A percentile compares a stretch with the other conserved stretches of the same genome.
These are phyloP conservation scores for Prunella fulvescens DNA, from an alignment of 2,113 vertebrate species.

Conservation along the genomic window DNA sequence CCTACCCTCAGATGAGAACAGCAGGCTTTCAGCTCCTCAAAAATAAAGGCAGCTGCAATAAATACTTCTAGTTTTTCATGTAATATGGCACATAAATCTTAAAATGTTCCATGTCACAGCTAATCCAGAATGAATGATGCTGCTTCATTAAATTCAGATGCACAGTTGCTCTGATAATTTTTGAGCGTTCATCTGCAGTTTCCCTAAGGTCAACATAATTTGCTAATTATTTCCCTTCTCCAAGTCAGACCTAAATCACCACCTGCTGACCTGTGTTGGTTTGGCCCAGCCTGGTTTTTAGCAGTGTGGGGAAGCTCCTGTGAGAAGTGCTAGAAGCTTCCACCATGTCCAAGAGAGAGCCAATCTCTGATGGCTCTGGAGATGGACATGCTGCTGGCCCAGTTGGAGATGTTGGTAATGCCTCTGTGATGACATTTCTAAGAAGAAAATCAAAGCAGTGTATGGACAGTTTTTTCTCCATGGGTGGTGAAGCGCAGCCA, in stretches of 20 bases:
- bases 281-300: background rate
- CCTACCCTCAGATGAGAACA: background rate
- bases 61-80: background rate
- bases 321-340: background rate
- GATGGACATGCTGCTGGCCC: background rate
- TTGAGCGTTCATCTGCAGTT: background rate
- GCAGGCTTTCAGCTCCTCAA: background rate
- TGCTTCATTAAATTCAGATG: background rate
- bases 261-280: background rate
- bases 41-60: background rate
- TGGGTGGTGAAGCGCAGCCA: too few species aligned
- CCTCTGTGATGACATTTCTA: background rate
- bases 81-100: background rate
- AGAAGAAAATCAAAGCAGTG: too few species aligned
- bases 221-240: background rate
- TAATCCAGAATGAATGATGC: background rate
- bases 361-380: background rate
- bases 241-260: background rate
- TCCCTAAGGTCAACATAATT: background rate
- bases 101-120: background rate
- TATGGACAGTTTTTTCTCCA: fast-evolving
- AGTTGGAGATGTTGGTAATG: background rate
- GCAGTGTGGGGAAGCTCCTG: background rate
- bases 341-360: background rate
- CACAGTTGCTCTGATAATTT: background rate